A percentile compares a stretch with the other conserved stretches of the same genome.
phyloP scores from a whole-genome alignment of 2,888 invertebrate genomes.

The Eupithecia pulchellata region DNA sequence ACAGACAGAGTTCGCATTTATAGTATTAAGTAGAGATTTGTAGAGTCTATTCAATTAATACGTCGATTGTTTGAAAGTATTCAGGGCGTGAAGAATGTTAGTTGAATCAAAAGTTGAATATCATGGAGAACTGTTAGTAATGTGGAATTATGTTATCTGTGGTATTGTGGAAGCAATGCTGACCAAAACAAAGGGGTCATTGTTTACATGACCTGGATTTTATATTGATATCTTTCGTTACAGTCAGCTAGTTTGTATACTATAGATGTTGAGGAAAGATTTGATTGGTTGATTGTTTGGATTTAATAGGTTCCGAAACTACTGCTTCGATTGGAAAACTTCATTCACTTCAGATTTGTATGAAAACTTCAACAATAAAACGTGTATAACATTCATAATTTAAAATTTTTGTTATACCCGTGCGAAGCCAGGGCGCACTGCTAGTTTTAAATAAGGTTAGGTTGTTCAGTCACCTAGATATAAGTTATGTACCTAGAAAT shows the following conservation, averaged over 20 bases:
- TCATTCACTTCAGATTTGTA: too few species aligned
- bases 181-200: neutral
- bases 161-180: conserved; percentile 1
- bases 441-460: neutral
- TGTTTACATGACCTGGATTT: neutral
- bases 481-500: neutral
- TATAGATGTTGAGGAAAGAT: too few species aligned
- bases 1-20: too few species aligned
- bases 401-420: too few species aligned
- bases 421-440: too few species aligned
- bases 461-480: neutral
- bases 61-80: neutral
- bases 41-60: neutral
- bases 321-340: too few species aligned
- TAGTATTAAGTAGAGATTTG: too few species aligned
- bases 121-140: neutral
- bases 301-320: too few species aligned
- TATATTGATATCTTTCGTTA: neutral
- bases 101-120: neutral
- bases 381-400: too few species aligned
- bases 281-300: too few species aligned
- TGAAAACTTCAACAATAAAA: too few species aligned
- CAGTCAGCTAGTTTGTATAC: neutral
- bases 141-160: too few species aligned
- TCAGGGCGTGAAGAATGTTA: conserved; percentile 4